Evolutionary conservation across 53 echinoderm and acorn worm genomes (phyloP).

Genomic region (Paelopatides confundens): DNA sequence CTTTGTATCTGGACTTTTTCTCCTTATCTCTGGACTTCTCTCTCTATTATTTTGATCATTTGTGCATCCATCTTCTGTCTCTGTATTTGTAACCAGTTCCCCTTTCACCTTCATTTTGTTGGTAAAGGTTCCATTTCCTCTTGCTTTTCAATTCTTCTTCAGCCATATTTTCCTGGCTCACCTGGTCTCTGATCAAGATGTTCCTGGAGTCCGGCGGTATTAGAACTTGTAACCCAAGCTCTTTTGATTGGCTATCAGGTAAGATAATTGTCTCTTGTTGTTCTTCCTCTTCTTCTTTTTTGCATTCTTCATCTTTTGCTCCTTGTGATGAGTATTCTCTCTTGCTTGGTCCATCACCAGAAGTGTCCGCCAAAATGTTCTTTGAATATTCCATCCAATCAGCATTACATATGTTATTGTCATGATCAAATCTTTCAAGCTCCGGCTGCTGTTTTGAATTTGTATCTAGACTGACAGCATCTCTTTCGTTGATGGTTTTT

Average conservation of each 20-base stretch:
- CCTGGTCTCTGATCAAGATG: not conserved
- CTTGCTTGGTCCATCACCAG: too few species aligned
- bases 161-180: not conserved
- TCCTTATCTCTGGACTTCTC: not conserved
- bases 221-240: not conserved
- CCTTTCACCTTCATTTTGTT: not conserved
- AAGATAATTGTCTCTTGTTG: not conserved
- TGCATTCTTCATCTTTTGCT: not conserved
- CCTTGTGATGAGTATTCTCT: not conserved
- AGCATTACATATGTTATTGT: not conserved
- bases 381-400: not conserved
- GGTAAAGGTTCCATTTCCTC: not conserved
- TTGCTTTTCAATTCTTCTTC: not conserved
- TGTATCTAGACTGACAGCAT: not conserved
- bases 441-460: not conserved
- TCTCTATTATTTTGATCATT: not conserved
- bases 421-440: not conserved
- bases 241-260: not conserved
- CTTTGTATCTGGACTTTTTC: not conserved
- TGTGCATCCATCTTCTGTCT: not conserved
- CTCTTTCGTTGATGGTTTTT: conserved; percentile 29
- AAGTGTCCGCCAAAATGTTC: not conserved
- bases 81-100: not conserved
- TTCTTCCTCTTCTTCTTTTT: not conserved
- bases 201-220: not conserved